These are phyloP conservation scores for Mimachlamys varia DNA, from an alignment of 2,888 invertebrate species.

Conservation along the genomic window DNA sequence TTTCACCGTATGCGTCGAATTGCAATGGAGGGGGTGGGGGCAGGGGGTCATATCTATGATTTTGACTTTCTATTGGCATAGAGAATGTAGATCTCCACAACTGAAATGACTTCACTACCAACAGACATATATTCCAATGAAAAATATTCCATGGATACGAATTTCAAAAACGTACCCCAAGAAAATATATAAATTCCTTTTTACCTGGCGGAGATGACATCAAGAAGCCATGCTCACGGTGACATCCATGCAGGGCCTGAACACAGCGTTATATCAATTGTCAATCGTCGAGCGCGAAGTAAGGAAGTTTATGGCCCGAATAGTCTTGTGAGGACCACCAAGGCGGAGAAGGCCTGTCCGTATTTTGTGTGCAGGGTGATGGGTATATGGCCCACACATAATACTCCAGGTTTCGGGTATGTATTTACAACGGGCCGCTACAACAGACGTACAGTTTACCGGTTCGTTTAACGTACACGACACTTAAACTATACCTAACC, in stretches of 20 bases:
- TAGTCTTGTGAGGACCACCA: constrained; percentile 16
- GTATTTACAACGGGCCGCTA: background rate
- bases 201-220: background rate
- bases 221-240: background rate
- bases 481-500: constrained; percentile 31
- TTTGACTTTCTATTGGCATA: too few relatives aligned
- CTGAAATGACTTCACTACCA: too few relatives aligned
- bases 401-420: constrained; percentile 27
- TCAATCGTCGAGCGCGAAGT: background rate
- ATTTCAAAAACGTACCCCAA: background rate
- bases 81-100: too few relatives aligned
- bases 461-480: constrained; percentile 18
- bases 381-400: constrained; percentile 23
- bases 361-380: constrained; percentile 32
- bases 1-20: too few relatives aligned
- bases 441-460: constrained; percentile 1
- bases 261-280: background rate
- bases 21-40: too few relatives aligned
- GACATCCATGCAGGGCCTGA: background rate
- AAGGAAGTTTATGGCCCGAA: constrained; percentile 15
- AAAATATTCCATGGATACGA: background rate
- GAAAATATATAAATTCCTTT: background rate
- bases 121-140: background rate
- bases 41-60: too few relatives aligned
- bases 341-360: constrained; percentile 1